A percentile compares a stretch with the other conserved stretches of the same genome.
Conservation (phyloP, 2,888 invertebrate genomes). For the Oxystoma pomonae region DNA sequence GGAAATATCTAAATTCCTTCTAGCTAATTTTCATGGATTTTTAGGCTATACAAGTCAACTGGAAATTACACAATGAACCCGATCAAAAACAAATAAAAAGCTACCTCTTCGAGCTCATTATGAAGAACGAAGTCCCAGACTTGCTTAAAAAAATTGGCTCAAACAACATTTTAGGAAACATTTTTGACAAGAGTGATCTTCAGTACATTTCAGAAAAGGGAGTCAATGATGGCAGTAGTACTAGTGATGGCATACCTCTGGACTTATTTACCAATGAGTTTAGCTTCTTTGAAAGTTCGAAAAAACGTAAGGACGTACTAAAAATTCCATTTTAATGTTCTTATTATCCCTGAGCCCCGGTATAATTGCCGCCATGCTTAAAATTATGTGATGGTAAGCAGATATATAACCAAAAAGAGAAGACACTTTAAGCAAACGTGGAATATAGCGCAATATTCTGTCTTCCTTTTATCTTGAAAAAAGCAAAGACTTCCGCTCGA, state of each 20-base stretch:
- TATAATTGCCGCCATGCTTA: too few species aligned
- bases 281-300: conserved; percentile 43
- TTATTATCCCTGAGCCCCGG: too few species aligned
- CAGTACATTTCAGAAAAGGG: conserved; percentile 41
- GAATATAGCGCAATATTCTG: too few species aligned
- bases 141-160: conserved; percentile 41
- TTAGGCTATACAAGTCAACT: conserved; percentile 43
- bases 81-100: conserved; percentile 46
- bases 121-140: conserved; percentile 40
- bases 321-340: too few species aligned
- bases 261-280: conserved; percentile 46
- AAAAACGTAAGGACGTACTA: conserved; percentile 49
- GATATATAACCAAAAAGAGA: too few species aligned
- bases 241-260: conserved; percentile 39
- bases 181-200: conserved; percentile 46
- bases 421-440: too few species aligned
- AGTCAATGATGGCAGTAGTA: not conserved
- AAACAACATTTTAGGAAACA: conserved; percentile 39
- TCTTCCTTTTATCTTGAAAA: too few species aligned
- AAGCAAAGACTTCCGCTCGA: too few species aligned
- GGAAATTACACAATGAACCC: conserved; percentile 38
- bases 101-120: conserved; percentile 47
- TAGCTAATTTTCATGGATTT: too few species aligned
- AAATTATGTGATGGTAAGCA: too few species aligned
- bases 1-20: too few species aligned